Evolutionary conservation across 2,797 vertebrate genomes (phyloP).

Genomic region (Myotis myotis): DNA sequence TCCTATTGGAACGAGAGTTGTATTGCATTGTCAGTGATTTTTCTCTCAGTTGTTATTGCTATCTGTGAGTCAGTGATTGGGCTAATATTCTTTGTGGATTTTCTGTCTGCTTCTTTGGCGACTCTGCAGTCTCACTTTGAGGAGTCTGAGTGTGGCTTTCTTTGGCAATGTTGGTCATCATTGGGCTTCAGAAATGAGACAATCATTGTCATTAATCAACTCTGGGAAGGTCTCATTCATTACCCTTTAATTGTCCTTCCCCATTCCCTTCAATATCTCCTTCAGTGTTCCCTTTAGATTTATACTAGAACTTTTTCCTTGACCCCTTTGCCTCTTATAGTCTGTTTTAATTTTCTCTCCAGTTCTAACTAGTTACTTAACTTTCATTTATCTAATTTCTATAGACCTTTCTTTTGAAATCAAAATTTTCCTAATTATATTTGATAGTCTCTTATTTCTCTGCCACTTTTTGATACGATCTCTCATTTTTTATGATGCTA

Average conservation of each 20-base stretch:
- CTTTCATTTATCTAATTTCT: slow-evolving; percentile 15
- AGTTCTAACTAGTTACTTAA: slow-evolving; percentile 7
- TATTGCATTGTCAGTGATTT: not conserved
- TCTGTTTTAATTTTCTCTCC: not conserved
- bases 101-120: not conserved
- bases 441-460: not conserved
- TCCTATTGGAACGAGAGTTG: not conserved
- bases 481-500: not conserved
- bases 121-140: not conserved
- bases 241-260: not conserved
- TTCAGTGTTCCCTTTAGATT: not conserved
- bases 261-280: not conserved
- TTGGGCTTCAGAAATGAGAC: not conserved
- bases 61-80: not conserved
- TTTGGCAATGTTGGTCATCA: not conserved
- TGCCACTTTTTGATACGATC: not conserved
- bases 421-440: not conserved
- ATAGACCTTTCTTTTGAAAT: not conserved
- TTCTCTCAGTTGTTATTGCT: not conserved
- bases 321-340: not conserved
- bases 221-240: not conserved
- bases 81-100: not conserved
- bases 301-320: not conserved
- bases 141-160: not conserved
- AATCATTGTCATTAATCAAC: not conserved